These are phyloP conservation scores for Microcebus griseorufus DNA, from an alignment of 2,113 vertebrate genomes.

Conservation along the genomic window DNA sequence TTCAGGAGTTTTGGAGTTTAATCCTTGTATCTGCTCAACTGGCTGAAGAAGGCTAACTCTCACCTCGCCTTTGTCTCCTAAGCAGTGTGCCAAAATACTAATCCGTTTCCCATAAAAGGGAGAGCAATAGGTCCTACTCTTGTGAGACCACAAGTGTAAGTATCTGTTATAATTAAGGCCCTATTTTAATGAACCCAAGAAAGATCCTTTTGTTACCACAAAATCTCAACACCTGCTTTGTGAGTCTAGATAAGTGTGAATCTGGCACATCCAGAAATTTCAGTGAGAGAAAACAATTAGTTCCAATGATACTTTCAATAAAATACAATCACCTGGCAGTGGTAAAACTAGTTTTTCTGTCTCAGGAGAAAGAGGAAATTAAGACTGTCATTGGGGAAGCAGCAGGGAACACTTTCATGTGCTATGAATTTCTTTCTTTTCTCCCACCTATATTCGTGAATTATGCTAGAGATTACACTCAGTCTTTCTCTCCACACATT, in stretches of 20 bases:
- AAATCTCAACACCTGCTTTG: constrained; percentile 19
- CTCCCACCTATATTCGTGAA: not conserved
- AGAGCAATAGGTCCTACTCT: not conserved
- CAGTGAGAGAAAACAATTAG: constrained; percentile 8
- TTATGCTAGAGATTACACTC: not conserved
- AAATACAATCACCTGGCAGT: constrained; percentile 21
- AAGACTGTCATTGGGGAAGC: not conserved
- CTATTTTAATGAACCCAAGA: not conserved
- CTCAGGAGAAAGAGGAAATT: constrained; percentile 24
- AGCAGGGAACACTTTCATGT: not conserved
- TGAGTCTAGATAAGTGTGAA: not conserved
- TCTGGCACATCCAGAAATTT: constrained; percentile 19
- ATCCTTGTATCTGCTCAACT: not conserved
- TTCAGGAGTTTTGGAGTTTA: not conserved
- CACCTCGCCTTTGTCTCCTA: not conserved
- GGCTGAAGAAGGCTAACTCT: not conserved
- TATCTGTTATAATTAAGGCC: not conserved
- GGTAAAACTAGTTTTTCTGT: constrained; percentile 23
- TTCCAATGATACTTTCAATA: constrained; percentile 32
- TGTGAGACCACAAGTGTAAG: not conserved
- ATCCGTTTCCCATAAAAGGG: not conserved
- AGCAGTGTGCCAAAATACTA: not conserved
- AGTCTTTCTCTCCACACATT: not conserved
- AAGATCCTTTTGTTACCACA: not conserved
- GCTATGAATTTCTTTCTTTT: not conserved